These are phyloP conservation scores for Dasypolia templi DNA, from an alignment of 2,888 invertebrate species.

Conservation along the genomic window DNA sequence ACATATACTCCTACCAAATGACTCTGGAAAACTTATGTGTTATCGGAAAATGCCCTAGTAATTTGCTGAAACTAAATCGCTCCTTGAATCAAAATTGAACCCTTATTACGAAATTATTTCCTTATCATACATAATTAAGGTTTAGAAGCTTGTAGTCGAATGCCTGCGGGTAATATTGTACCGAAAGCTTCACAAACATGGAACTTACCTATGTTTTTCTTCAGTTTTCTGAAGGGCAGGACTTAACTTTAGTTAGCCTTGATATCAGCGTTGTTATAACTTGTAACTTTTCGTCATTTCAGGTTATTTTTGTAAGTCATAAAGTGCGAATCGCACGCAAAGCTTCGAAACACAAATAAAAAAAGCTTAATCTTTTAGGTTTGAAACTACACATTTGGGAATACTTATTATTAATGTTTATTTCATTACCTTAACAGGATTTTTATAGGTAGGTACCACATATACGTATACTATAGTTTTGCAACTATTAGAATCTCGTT, in stretches of 20 bases:
- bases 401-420: not conserved
- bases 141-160: not conserved
- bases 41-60: too few relatives aligned
- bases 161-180: slow-evolving; percentile 3
- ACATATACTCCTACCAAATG: not conserved
- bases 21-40: not conserved
- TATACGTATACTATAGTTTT: not conserved
- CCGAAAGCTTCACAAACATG: slow-evolving; percentile 13
- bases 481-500: slow-evolving; percentile 12
- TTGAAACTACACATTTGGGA: not conserved
- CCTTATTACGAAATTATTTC: slow-evolving; percentile 3
- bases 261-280: slow-evolving; percentile 16
- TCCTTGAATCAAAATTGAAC: not conserved
- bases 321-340: slow-evolving; percentile 26
- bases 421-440: not conserved
- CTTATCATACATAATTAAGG: not conserved
- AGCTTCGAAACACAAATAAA: slow-evolving; percentile 7
- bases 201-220: not conserved
- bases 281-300: slow-evolving; percentile 14
- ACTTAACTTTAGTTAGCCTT: slow-evolving; percentile 19
- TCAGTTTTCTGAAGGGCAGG: slow-evolving; percentile 20
- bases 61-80: not conserved
- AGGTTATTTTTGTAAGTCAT: slow-evolving; percentile 9
- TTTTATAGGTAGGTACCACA: too few relatives aligned
- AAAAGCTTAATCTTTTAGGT: not conserved